phyloP scores from a whole-genome alignment of 2,113 vertebrate species.

The Odontophorus gujanensis region DNA sequence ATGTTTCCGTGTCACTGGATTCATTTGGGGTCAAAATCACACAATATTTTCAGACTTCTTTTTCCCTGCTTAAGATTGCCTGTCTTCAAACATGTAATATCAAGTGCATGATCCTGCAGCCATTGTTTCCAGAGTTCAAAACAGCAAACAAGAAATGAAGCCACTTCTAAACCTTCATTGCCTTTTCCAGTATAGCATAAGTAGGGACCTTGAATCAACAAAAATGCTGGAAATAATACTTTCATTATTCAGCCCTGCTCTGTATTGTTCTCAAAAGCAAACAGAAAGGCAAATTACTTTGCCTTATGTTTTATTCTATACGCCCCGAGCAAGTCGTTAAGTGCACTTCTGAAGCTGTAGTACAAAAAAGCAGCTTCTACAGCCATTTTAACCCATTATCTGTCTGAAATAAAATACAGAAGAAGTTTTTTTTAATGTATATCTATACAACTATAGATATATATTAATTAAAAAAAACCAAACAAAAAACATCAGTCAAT shows the following conservation, averaged over 20 bases:
- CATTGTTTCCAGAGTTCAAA: slow-evolving; percentile 35
- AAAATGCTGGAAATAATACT: slow-evolving; percentile 63
- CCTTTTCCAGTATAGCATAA: slow-evolving; percentile 57
- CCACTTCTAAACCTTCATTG: slow-evolving; percentile 26
- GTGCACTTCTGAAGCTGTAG: slow-evolving; percentile 72
- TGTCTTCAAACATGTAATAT: not conserved
- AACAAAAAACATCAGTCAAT: not conserved
- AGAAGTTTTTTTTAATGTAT: not conserved
- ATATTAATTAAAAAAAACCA: not conserved
- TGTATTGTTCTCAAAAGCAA: slow-evolving; percentile 73
- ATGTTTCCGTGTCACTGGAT: slow-evolving; percentile 41
- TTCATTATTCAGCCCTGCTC: slow-evolving; percentile 67
- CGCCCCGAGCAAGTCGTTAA: slow-evolving; percentile 72
- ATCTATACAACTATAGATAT: no score
- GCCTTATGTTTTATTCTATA: slow-evolving; percentile 69
- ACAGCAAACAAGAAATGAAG: slow-evolving; percentile 34
- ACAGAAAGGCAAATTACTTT: slow-evolving; percentile 67
- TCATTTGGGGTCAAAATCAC: slow-evolving; percentile 32
- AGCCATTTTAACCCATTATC: slow-evolving; percentile 74
- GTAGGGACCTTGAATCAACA: slow-evolving; percentile 57
- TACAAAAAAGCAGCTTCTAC: slow-evolving; percentile 50
- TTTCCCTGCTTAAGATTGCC: slow-evolving; percentile 10
- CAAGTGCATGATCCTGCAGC: not conserved
- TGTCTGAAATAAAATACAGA: slow-evolving; percentile 24
- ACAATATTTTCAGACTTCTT: slow-evolving; percentile 44